A percentile compares a stretch with the other conserved stretches of the same genome.
Evolutionary conservation across 2,113 vertebrate genomes (phyloP).

Genomic region (Hystrix cristata): DNA sequence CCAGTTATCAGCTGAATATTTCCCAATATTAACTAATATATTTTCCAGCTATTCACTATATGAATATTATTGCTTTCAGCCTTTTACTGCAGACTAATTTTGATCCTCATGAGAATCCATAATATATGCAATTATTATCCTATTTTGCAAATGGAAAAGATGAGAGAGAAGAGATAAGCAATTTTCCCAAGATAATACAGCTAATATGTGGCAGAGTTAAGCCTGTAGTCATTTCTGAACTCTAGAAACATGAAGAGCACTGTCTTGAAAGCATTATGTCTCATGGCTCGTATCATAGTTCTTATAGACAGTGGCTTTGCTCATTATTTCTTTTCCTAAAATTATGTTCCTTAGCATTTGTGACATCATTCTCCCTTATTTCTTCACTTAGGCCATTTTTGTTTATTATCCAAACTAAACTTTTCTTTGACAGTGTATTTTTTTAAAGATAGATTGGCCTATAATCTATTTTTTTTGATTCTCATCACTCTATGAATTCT

Average conservation of each 20-base stretch:
- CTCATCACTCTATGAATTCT: neutral
- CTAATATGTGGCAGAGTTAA: neutral
- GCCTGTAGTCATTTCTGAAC: neutral
- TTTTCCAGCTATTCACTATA: neutral
- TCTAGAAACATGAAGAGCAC: too few species aligned
- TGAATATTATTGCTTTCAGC: neutral
- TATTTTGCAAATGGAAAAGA: neutral
- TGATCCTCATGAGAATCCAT: neutral
- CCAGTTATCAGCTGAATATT: neutral
- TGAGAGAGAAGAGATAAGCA: neutral
- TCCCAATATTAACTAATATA: neutral
- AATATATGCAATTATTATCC: neutral
- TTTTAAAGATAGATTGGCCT: neutral
- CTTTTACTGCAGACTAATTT: neutral
- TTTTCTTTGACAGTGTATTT: neutral
- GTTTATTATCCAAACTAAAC: neutral
- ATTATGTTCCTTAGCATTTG: neutral
- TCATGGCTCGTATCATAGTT: neutral
- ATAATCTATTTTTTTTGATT: neutral
- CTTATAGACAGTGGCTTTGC: neutral
- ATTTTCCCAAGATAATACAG: neutral
- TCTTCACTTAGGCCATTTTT: neutral
- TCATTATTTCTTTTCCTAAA: conserved; percentile 13
- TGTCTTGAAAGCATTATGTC: neutral
- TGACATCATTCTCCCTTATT: neutral